These are phyloP conservation scores for Idaea straminata DNA, from an alignment of 2,888 invertebrate genomes.

Conservation along the genomic window DNA sequence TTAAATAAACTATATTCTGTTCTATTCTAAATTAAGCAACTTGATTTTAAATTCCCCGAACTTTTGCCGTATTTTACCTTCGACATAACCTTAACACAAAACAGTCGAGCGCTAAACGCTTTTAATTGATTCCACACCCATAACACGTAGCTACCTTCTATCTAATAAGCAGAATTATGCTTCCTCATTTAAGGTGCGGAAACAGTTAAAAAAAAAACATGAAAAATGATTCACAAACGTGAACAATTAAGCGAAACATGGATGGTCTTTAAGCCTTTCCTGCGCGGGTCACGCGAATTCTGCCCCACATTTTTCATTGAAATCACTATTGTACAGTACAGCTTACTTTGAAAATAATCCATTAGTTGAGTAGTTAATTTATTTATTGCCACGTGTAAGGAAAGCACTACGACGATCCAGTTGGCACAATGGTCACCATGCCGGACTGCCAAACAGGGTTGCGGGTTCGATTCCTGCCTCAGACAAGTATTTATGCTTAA, in stretches of 20 bases:
- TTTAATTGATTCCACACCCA: not conserved
- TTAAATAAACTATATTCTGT: too few species aligned
- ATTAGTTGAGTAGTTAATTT: constrained; percentile 32
- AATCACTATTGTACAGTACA: constrained; percentile 25
- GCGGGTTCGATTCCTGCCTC: too few species aligned
- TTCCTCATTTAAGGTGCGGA: not conserved
- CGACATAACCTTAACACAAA: not conserved
- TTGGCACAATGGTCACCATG: too few species aligned
- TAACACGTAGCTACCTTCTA: not conserved
- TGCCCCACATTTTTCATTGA: constrained; percentile 39
- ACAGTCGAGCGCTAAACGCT: not conserved
- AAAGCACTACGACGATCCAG: too few species aligned
- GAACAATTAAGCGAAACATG: not conserved
- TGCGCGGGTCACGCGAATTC: constrained; percentile 40
- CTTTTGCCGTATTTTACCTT: not conserved
- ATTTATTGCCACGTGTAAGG: not conserved
- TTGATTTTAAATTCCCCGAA: not conserved
- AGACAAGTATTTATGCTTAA: too few species aligned
- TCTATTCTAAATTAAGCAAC: too few species aligned
- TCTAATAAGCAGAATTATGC: not conserved
- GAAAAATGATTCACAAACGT: not conserved
- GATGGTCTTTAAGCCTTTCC: constrained; percentile 15
- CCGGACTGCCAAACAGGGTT: too few species aligned
- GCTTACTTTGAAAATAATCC: constrained; percentile 19
- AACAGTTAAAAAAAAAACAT: not conserved